Base-by-base conservation (phyloP, 2,888 invertebrate genomes). In the Pelosia muscerda region DNA sequence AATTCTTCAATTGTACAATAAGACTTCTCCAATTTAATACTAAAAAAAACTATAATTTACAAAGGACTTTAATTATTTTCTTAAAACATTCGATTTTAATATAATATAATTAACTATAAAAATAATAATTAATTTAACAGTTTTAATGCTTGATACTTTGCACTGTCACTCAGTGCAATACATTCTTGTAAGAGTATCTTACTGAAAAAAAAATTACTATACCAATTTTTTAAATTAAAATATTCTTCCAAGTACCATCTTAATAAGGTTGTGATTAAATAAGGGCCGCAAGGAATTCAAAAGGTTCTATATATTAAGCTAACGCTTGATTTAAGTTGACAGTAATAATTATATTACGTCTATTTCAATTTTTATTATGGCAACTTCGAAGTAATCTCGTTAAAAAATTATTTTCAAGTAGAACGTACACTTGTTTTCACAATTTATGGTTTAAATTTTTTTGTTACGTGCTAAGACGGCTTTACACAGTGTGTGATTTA, bases 321-420 rank as follows among this genome's bases (percentile, higher is more conserved):
- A 65, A 53, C 66, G 59, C 54, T 34, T 68, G 25, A 73, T 69
- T 65, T 71, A 76, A 76, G 69, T 76, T 76, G 68, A 69, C 76
- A 68, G 57, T n/a, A 49, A 38, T 73, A 73, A 78, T 75, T 58
- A 31, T 31, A 54, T 67, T 64, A 70, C 15, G 55, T 71, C 62
- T 49, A 19, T 68, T 63, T 71, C 59, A 62, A 66, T 67, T 68
- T 66, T 65, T 42, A 42, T 57, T 56, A 61, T 70, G 13, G 58
- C 63, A 63, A 38, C 5, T 19, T 54, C 22, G 56, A 70, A 73
- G 74, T 78, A 81, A 79, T 79, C 74, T 76, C 75, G 65, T 75
- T 78, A 77, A 75, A 77, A 63, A 63, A 62, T 31, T 62, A 69
- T 49, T 49, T 49, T 49, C 49, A 49, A 49, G n/a, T 49, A 49